A percentile compares a stretch with the other conserved stretches of the same genome.
Conservation (phyloP, 2,113 vertebrate genomes). For the Silurus asotus region DNA sequence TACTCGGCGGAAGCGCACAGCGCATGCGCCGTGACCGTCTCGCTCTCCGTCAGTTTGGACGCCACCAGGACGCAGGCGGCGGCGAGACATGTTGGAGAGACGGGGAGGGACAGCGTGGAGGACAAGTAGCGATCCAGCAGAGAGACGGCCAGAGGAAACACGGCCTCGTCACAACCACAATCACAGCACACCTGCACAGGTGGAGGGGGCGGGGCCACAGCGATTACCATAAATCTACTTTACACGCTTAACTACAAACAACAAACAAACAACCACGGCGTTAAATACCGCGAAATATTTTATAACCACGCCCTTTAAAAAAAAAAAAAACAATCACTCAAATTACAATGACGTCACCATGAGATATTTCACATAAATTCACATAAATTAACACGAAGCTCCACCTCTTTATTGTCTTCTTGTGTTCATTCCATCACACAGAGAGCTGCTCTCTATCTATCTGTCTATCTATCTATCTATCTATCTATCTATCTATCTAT, state of each 20-base stretch:
- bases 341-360: neutral
- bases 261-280: neutral
- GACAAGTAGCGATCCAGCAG: constrained; percentile 76
- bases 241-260: neutral
- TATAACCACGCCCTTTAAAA: neutral
- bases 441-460: neutral
- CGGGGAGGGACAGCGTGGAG: constrained; percentile 61
- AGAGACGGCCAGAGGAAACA: constrained; percentile 75
- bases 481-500: neutral
- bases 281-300: neutral
- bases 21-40: constrained; percentile 62
- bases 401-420: neutral
- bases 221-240: neutral
- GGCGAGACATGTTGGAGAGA: constrained; percentile 67
- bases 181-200: constrained; percentile 73
- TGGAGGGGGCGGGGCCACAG: too few relatives aligned
- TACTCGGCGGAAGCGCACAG: constrained; percentile 73
- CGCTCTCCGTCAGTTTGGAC: constrained; percentile 75
- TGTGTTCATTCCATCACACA: neutral
- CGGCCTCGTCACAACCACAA: constrained; percentile 70
- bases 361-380: neutral
- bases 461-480: neutral
- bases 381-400: neutral
- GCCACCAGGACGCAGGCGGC: constrained; percentile 76
- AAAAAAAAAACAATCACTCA: neutral